A percentile compares a stretch with the other conserved stretches of the same genome.
These are phyloP conservation scores for Ylistrum balloti DNA, from an alignment of 1,140 invertebrate species.

Conservation along the genomic window DNA sequence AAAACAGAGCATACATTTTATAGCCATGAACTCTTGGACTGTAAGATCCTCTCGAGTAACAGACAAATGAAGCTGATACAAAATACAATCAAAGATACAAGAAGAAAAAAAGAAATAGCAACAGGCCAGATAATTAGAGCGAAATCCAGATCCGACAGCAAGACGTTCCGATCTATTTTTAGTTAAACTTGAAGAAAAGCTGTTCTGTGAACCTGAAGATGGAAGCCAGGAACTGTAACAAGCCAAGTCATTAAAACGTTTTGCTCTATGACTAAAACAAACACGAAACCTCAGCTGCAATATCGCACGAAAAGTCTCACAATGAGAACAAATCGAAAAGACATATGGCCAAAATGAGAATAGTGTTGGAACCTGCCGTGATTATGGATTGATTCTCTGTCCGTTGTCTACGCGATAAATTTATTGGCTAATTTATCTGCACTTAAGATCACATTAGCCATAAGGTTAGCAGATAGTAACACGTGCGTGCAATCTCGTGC, in stretches of 20 bases:
- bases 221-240: background rate
- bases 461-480: background rate
- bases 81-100: background rate
- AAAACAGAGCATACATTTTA: constrained; percentile 40
- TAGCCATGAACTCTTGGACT: background rate
- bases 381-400: background rate
- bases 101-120: background rate
- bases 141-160: background rate
- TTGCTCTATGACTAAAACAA: constrained; percentile 38
- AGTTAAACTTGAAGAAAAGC: background rate
- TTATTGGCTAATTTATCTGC: background rate
- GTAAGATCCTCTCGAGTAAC: background rate
- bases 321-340: background rate
- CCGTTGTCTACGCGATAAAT: background rate
- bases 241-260: constrained; percentile 17
- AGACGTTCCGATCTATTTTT: background rate
- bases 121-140: constrained; percentile 21
- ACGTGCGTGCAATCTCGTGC: background rate
- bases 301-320: background rate
- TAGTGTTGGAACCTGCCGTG: background rate
- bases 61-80: background rate
- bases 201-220: constrained; percentile 24
- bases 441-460: constrained; percentile 17
- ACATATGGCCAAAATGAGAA: background rate
- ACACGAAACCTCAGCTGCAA: background rate